Conservation (phyloP, 2,888 invertebrate species). For the Chironomus riparius region DNA sequence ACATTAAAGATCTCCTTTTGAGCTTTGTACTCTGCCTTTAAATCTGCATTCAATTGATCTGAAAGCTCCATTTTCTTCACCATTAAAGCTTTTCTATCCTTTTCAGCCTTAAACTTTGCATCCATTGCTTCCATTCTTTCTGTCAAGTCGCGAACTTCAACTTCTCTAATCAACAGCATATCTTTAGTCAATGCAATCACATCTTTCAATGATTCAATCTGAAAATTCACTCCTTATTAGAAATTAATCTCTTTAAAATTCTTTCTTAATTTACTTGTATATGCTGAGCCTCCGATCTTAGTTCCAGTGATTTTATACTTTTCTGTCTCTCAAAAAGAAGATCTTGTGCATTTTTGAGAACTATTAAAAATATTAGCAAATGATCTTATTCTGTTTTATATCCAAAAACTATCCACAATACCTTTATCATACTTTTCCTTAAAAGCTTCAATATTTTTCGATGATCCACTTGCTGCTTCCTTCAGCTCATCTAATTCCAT, state of each 20-base stretch:
- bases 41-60: neutral
- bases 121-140: conserved; percentile 20
- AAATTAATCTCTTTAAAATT: too few relatives aligned
- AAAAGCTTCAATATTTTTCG: conserved; percentile 18
- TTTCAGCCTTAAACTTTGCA: conserved; percentile 21
- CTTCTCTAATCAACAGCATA: conserved; percentile 14
- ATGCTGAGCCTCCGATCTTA: conserved; percentile 17
- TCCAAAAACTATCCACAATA: neutral
- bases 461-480: neutral
- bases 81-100: conserved; percentile 11
- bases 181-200: conserved; percentile 22
- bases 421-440: conserved; percentile 21
- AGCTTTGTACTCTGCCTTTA: conserved; percentile 21
- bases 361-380: neutral
- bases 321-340: conserved; percentile 18
- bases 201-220: conserved; percentile 17
- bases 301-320: conserved; percentile 6
- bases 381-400: neutral
- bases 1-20: conserved; percentile 21
- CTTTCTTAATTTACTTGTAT: conserved; percentile 4
- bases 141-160: conserved; percentile 5
- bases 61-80: conserved; percentile 13
- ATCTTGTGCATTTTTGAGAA: conserved; percentile 18
- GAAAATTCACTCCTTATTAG: neutral
- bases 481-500: conserved; percentile 19